Evolutionary conservation across 30 jellyfish, hydroid and myxozoan species (phyloP), one percentile per base, ranked within the genome.

Genomic region (Clytia hemisphaerica): DNA sequence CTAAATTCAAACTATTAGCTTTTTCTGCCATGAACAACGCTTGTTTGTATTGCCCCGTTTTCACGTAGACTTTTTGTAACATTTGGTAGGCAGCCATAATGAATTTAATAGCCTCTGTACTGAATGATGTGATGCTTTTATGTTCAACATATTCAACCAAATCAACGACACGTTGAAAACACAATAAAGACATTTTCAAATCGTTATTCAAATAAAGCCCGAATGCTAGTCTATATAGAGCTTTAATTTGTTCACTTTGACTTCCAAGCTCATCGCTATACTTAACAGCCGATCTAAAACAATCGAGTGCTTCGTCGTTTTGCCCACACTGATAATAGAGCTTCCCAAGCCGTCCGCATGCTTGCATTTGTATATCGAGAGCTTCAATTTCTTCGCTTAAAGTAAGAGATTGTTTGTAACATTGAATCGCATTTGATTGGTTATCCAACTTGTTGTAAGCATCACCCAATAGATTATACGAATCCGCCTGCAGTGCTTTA

Each of bases 1-100:
- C 72, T 45, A 44, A 21, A 49, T 69, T 45, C 51, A 45, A 21
- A 44, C 48, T 69, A 18, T 69, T 69, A 6, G 80, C 44, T 67
- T 65, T 86, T 53, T 89, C 98, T 9, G 98, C 98, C 18, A 71
- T 58, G 48, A 55, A 79, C 76, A 89, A 27, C 0, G 98, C 94
- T 37, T 89, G 92, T 2, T 78, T 5, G 25, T 47, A 51, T 36
- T 58, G 42, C 29, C 66, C 64, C 24, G 19, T 61, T 25, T 76
- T 69, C 28, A 82, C 85, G 10, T 49, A 57, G 2, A 73, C 45
- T 27, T 92, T 73, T 45, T 80, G 98, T 6, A 80, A 72, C 98
- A 89, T 80, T 65, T 87, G 92, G 63, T 62, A 87, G 0, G 93
- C 54, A 4, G 97, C 94, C 71, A 63, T 40, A 14, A 84, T 71